Percentiles rank a stretch among this genome's conserved stretches.
Conservation (phyloP, 2,888 invertebrate species). For the Loripinus fragilis region DNA sequence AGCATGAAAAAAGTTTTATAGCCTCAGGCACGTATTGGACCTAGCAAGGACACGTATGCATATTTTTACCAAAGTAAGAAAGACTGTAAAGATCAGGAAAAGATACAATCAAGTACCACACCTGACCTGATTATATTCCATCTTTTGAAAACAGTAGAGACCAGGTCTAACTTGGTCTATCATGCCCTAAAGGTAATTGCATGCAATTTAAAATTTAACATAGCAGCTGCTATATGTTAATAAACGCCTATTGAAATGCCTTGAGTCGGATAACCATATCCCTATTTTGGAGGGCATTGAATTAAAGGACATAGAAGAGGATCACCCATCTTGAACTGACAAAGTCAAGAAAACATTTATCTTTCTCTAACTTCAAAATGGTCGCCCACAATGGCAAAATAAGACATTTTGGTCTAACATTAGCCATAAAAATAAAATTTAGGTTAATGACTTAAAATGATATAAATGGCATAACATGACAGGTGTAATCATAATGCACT, state of each 20-base stretch:
- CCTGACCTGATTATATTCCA: too few relatives aligned
- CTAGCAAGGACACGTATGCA: too few relatives aligned
- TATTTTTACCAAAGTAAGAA: too few relatives aligned
- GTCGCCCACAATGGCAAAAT: slow-evolving; percentile 39
- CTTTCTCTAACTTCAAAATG: slow-evolving; percentile 27
- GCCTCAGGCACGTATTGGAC: too few relatives aligned
- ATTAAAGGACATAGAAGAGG: background rate
- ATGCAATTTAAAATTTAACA: too few relatives aligned
- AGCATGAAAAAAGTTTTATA: too few relatives aligned
- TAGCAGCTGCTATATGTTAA: too few relatives aligned
- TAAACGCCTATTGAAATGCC: slow-evolving; percentile 1
- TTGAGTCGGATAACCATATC: background rate
- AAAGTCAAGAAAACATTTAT: slow-evolving; percentile 25
- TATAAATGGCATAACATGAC: slow-evolving; percentile 12
- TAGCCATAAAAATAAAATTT: slow-evolving; percentile 22
- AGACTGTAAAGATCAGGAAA: too few relatives aligned
- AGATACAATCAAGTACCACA: too few relatives aligned
- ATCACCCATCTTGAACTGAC: slow-evolving; percentile 34
- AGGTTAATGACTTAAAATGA: slow-evolving; percentile 14
- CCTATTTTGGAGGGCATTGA: background rate
- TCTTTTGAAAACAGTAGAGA: too few relatives aligned
- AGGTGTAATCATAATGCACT: background rate
- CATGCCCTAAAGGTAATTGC: too few relatives aligned
- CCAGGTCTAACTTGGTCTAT: too few relatives aligned
- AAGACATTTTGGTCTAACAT: slow-evolving; percentile 13